Base-by-base conservation (phyloP, 1,140 invertebrate genomes). In the Hyles vespertilio region DNA sequence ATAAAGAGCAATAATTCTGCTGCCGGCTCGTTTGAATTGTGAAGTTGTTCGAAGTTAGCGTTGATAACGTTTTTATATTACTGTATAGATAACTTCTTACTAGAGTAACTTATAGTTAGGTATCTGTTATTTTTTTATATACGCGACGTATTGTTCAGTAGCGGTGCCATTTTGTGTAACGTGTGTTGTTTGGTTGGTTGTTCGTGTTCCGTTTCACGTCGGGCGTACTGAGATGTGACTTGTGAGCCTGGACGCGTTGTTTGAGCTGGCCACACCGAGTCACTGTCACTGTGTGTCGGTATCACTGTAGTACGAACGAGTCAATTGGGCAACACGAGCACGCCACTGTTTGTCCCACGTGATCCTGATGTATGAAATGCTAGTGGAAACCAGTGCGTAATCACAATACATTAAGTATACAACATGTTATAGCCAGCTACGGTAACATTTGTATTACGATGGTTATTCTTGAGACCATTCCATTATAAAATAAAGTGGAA, bases 381-480 rank as follows among this genome's bases (percentile, higher is more conserved):
- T 22, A 22, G 22, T 22, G 22, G 22, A 22, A 63, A 54, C 54
- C 53, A 64, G 50, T 62, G 58, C 49, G 69, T 65, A 66, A 56
- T 60, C 48, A 64, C 56, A 71, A 59, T 70, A 63, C 67, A 68
- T 58, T 64, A 58, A 65, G 65, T 56, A 58, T 58, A 60, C 12
- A n/a, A 4, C 12, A 63, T 62, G 53, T 64, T 59, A 59, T 65
- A 69, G 59, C 60, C 50, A 65, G 60, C 63, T 67, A 67, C 67
- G 56, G 65, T 69, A 69, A 62, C 63, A 49, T 64, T 69, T 68
- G 66, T 68, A 61, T 69, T 65, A 69, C 52, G 72, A 78, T 84
- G 84, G 81, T 84, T 82, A 82, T 67, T 75, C 69, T 78, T 77
- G 77, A 84, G 78, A 84, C 83, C 83, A 88, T 88, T 88, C 85